Percentiles rank a stretch among this genome's conserved stretches.
Evolutionary conservation across 2,888 invertebrate genomes (phyloP).

Genomic region (Eledone cirrhosa): DNA sequence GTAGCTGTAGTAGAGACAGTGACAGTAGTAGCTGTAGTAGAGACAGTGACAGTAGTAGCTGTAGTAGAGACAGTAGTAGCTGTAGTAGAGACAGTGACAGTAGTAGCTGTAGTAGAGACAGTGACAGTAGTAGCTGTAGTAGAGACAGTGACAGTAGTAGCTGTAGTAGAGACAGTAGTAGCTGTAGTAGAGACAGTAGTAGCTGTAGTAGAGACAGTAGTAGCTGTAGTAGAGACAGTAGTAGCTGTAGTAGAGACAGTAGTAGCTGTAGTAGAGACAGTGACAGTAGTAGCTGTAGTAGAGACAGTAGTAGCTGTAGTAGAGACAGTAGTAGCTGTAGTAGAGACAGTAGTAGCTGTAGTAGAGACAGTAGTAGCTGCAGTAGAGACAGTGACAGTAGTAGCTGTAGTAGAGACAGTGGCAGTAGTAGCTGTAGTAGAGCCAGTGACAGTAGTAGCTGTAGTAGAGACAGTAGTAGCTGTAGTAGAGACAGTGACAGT

Average conservation of each 20-base stretch:
- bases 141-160: conserved; percentile 8
- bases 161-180: conserved; percentile 13
- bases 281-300: neutral
- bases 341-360: too few species aligned
- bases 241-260: conserved; percentile 5
- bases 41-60: neutral
- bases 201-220: neutral
- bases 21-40: neutral
- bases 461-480: neutral
- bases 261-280: neutral
- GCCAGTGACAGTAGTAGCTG: too few species aligned
- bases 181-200: conserved; percentile 7
- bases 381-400: conserved; percentile 12
- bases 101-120: conserved; percentile 8
- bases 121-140: conserved; percentile 19
- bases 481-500: neutral
- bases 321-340: neutral
- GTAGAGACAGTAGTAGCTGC: conserved; percentile 13
- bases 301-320: neutral
- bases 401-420: too few species aligned
- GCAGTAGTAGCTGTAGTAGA: too few species aligned
- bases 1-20: neutral
- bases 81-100: neutral
- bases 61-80: neutral
- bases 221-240: neutral